Evolutionary conservation across 1,140 invertebrate genomes (phyloP), one percentile per base, ranked within the genome.

Genomic region (Charaxes varanes): DNA sequence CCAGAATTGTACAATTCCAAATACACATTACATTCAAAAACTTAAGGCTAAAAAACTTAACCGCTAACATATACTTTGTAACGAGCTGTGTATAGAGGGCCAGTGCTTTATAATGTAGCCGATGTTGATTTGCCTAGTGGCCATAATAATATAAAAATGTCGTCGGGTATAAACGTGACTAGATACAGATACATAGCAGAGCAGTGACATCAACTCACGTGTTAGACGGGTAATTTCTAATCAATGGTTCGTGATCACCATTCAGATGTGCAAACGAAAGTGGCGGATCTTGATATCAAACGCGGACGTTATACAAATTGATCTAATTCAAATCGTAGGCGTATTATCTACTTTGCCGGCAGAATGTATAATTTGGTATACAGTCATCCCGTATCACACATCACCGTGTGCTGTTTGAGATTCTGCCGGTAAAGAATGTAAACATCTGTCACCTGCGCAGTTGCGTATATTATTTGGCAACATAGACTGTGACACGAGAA

Each of bases 171-270:
- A 31, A 31, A 31, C 4, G 11, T 4, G 11, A 23, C 21, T 11
- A 3, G 10, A 3, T 12, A 42, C n/a, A 38, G 45, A 48, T 49
- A 34, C 48, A 59, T 58, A 53, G 47, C 40, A 38, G 24, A 35
- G 12, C 22, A 52, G 48, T 71, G 67, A 74, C 67, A 74, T 74
- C 67, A 68, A 60, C 46, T 17, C 60, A 58, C 62, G 58, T 57
- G 36, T 40, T 33, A 43, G 43, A 59, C 54, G 59, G 51, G 52
- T 57, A 71, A 67, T 74, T 74, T 71, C 70, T 71, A 74, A 74
- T 73, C 62, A 70, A 66, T 63, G 56, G 49, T 46, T 54, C 67
- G 70, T 74, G 70, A 48, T 53, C 55, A 22, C 57, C 50, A 74
- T 74, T 52, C 42, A 56, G 58, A 67, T 64, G 19, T n/a, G 18